phyloP scores from a whole-genome alignment of 2,888 invertebrate genomes.

The Gastrophysa polygoni region DNA sequence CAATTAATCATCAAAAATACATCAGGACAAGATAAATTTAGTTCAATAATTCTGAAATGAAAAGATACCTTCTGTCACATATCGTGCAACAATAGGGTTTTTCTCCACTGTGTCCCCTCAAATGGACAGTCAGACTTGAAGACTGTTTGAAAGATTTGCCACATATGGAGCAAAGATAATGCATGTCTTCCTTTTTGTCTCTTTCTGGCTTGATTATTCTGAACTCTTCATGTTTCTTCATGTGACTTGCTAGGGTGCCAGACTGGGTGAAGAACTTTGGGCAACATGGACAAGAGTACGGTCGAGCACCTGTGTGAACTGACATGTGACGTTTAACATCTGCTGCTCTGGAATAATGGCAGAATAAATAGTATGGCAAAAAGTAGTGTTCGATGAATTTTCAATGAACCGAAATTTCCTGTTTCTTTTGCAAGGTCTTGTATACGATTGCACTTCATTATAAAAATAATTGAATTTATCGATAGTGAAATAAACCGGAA shows the following conservation, averaged over 20 bases:
- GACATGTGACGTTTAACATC: slow-evolving; percentile 50
- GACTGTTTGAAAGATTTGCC: slow-evolving; percentile 48
- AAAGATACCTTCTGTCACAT: slow-evolving; percentile 44
- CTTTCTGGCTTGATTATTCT: slow-evolving; percentile 19
- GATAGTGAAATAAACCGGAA: too few species aligned
- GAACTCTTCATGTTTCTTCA: slow-evolving; percentile 40
- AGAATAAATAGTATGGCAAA: too few species aligned
- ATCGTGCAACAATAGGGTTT: slow-evolving; percentile 46
- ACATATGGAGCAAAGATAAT: slow-evolving; percentile 48
- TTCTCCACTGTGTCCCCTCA: slow-evolving; percentile 46
- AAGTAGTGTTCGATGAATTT: too few species aligned
- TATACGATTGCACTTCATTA: too few species aligned
- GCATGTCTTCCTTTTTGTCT: slow-evolving; percentile 29
- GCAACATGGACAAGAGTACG: slow-evolving; percentile 42
- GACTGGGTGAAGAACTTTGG: slow-evolving; percentile 43
- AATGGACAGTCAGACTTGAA: slow-evolving; percentile 46
- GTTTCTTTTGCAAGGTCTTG: too few species aligned
- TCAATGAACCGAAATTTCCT: too few species aligned
- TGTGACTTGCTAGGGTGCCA: slow-evolving; percentile 42
- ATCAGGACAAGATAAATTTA: background rate
- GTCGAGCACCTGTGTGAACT: slow-evolving; percentile 44
- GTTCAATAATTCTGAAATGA: background rate
- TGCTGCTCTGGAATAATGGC: slow-evolving; percentile 39
- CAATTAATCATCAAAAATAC: background rate
- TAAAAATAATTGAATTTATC: too few species aligned